A percentile compares a stretch with the other conserved stretches of the same genome.
Conservation (phyloP, 2,888 invertebrate genomes). For the Parapristionchus giblindavisi region DNA sequence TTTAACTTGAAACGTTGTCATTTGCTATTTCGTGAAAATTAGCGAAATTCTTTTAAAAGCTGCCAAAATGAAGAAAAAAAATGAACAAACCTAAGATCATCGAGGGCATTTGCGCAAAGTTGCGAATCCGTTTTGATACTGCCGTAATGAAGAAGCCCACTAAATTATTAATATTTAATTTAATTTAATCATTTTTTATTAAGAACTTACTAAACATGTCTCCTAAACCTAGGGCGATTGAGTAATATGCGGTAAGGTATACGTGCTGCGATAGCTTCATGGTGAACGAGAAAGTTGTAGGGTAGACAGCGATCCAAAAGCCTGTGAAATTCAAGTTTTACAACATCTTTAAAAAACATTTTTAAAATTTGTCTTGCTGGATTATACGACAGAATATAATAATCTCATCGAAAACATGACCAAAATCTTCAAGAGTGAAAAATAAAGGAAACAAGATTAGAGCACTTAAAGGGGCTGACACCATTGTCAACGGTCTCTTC, state of each 20-base stretch:
- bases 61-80: background rate
- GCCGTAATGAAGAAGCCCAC: slow-evolving; percentile 32
- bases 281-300: slow-evolving; percentile 30
- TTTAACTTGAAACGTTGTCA: too few species aligned
- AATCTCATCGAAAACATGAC: too few species aligned
- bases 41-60: too few species aligned
- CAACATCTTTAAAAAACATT: too few species aligned
- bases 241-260: slow-evolving; percentile 30
- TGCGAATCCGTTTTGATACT: slow-evolving; percentile 5
- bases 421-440: too few species aligned
- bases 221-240: slow-evolving; percentile 27
- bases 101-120: slow-evolving; percentile 26
- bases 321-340: too few species aligned
- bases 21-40: too few species aligned
- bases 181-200: background rate
- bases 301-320: slow-evolving; percentile 36
- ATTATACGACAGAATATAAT: too few species aligned
- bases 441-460: too few species aligned
- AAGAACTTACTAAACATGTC: slow-evolving; percentile 33
- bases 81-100: background rate
- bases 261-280: background rate
- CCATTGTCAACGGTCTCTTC: too few species aligned
- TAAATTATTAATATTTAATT: slow-evolving; percentile 1
- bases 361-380: too few species aligned
- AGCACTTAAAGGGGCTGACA: too few species aligned